A percentile compares a stretch with the other conserved stretches of the same genome.
Conservation (phyloP, 2,113 vertebrate species). For the Mesoclemmys tuberculata region DNA sequence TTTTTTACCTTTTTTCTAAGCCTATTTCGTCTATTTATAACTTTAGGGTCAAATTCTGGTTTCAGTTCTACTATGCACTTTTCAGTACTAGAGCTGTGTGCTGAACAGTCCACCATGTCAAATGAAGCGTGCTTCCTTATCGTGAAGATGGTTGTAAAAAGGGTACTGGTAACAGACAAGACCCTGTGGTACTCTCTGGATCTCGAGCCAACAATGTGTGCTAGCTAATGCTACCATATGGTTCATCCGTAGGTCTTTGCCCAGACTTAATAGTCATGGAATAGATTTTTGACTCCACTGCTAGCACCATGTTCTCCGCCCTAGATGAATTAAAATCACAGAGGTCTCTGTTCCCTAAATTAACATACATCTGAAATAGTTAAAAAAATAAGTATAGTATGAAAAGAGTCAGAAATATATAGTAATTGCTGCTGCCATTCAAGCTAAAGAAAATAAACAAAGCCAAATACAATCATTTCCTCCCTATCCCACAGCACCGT, state of each 20-base stretch:
- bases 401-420: background rate
- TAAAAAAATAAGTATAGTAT: background rate
- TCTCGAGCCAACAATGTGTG: background rate
- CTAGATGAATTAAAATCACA: background rate
- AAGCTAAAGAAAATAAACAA: background rate
- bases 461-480: background rate
- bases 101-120: rapidly evolving
- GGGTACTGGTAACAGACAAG: background rate
- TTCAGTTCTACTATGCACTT: rapidly evolving
- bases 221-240: background rate
- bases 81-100: rapidly evolving
- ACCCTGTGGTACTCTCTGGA: background rate
- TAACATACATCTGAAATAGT: background rate
- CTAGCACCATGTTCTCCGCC: background rate
- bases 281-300: background rate
- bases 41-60: background rate
- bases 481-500: background rate
- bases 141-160: background rate
- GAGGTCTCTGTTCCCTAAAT: background rate
- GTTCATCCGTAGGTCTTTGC: background rate
- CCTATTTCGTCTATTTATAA: background rate
- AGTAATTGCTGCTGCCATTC: background rate
- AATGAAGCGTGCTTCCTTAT: background rate
- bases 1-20: background rate
- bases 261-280: background rate